Conservation (phyloP, 1,140 invertebrate genomes). For the Ephestia elutella region DNA sequence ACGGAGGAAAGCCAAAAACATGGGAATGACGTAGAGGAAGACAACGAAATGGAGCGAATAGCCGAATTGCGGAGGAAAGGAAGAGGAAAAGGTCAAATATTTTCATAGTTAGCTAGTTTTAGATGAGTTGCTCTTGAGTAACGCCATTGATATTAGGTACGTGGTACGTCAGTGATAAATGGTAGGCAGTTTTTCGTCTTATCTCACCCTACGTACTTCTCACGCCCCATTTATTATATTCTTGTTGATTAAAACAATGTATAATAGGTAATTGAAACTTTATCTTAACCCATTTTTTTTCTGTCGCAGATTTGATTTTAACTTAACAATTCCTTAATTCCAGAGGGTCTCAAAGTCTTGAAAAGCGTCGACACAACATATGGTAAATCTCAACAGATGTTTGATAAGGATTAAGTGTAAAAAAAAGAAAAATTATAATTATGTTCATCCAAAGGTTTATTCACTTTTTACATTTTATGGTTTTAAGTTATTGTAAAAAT, state of each 20-base stretch:
- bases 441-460: constrained; percentile 60
- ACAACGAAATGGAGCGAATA: constrained; percentile 55
- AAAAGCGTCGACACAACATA: constrained; percentile 40
- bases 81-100: constrained; percentile 50
- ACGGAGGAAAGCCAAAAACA: constrained; percentile 37
- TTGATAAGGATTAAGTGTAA: constrained; percentile 40
- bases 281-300: no score
- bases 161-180: no score
- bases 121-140: no score
- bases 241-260: no score
- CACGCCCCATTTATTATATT: no score
- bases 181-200: no score
- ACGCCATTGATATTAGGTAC: no score
- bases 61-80: constrained; percentile 56
- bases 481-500: constrained; percentile 66
- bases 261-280: no score
- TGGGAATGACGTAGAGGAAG: constrained; percentile 40
- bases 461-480: constrained; percentile 58
- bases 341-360: constrained; percentile 60
- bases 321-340: constrained; percentile 22
- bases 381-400: constrained; percentile 48
- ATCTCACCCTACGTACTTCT: no score
- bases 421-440: constrained; percentile 25
- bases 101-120: neutral
- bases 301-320: neutral